Evolutionary conservation across 1,140 invertebrate genomes (phyloP).

Genomic region (Bactericera cockerelli): DNA sequence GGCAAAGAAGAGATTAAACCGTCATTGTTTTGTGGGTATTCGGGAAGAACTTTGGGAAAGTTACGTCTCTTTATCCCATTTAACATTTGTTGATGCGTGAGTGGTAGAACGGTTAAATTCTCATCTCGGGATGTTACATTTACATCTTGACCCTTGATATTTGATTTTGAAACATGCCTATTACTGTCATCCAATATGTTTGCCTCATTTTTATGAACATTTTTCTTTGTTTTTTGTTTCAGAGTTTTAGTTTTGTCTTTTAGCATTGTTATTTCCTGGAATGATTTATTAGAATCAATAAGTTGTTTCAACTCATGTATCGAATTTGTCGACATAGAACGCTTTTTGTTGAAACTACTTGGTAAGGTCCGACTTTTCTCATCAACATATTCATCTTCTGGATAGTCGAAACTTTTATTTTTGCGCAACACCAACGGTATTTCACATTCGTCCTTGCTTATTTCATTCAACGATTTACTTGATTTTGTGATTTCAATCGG

Average conservation of each 20-base stretch:
- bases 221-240: neutral
- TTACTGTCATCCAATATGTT: neutral
- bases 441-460: conserved; percentile 19
- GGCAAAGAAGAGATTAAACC: conserved; percentile 17
- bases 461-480: neutral
- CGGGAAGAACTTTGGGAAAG: conserved; percentile 66
- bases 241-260: neutral
- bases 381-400: neutral
- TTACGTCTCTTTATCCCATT: conserved; percentile 52
- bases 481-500: conserved; percentile 53
- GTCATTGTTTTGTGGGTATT: conserved; percentile 35
- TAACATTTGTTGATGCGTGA: conserved; percentile 5
- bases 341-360: neutral
- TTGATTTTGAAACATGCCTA: neutral
- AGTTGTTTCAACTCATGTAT: conserved; percentile 1
- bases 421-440: conserved; percentile 15
- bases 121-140: conserved; percentile 62
- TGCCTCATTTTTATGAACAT: neutral
- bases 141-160: conserved; percentile 33
- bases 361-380: neutral
- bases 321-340: neutral
- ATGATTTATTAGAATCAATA: neutral
- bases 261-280: neutral
- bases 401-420: conserved; percentile 7
- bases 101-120: conserved; percentile 34